Conservation (phyloP, 2,888 invertebrate species). For the Antitype chi region DNA sequence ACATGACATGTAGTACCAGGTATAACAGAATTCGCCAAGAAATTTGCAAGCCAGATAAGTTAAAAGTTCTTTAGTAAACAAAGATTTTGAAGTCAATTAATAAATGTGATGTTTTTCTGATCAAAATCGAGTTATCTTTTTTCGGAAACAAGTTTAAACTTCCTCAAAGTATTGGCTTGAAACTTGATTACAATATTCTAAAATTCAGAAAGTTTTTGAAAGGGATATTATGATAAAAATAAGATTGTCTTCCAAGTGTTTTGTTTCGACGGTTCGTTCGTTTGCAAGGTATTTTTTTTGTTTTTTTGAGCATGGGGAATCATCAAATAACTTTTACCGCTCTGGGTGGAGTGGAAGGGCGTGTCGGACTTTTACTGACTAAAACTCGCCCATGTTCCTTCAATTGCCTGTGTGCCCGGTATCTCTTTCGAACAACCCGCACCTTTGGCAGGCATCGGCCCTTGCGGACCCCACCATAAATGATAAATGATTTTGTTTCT, state of each 20-base stretch:
- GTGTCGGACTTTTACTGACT: too few species aligned
- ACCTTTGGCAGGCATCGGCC: too few species aligned
- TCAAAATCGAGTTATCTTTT: constrained; percentile 17
- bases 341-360: too few species aligned
- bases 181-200: constrained; percentile 2
- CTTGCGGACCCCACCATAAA: too few species aligned
- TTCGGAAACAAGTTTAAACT: neutral
- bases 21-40: constrained; percentile 49
- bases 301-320: too few species aligned
- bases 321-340: too few species aligned
- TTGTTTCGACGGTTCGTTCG: neutral
- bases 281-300: too few species aligned
- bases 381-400: too few species aligned
- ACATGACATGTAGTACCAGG: constrained; percentile 23
- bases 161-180: neutral
- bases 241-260: neutral
- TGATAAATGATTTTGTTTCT: neutral
- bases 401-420: too few species aligned
- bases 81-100: constrained; percentile 63
- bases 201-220: neutral
- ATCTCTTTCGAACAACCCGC: too few species aligned
- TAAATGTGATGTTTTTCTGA: constrained; percentile 55
- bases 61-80: constrained; percentile 66
- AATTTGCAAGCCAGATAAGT: constrained; percentile 71
- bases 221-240: neutral